Conservation (phyloP, 2,113 vertebrate species). For the Solea solea region DNA sequence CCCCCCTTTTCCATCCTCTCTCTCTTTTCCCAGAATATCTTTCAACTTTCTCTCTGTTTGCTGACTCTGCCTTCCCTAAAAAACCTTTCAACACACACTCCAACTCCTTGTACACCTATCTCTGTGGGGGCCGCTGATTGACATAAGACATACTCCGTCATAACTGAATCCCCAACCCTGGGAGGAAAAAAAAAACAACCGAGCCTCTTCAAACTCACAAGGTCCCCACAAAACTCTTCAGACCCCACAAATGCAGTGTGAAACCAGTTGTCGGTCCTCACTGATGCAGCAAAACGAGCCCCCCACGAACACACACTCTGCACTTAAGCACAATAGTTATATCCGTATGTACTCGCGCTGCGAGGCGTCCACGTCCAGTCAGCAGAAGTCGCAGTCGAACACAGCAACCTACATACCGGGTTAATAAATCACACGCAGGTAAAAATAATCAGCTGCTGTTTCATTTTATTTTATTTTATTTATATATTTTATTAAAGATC, state of each 20-base stretch:
- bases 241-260: too few species aligned
- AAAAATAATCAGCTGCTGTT: constrained; percentile 50
- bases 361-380: constrained; percentile 57
- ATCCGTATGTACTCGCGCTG: constrained; percentile 64
- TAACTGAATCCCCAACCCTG: not conserved
- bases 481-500: not conserved
- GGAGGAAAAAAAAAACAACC: too few species aligned
- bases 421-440: constrained; percentile 64
- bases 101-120: not conserved
- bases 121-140: not conserved
- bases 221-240: too few species aligned
- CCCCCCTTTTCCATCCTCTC: not conserved
- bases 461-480: too few species aligned
- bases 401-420: constrained; percentile 65
- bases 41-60: constrained; percentile 35
- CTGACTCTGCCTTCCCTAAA: constrained; percentile 63
- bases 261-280: not conserved
- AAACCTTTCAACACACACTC: constrained; percentile 45
- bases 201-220: too few species aligned
- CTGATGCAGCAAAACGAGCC: not conserved
- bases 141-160: not conserved
- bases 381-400: constrained; percentile 65
- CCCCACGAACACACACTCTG: constrained; percentile 32
- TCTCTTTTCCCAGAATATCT: constrained; percentile 10
- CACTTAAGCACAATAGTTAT: constrained; percentile 63